Evolutionary conservation across 2,888 invertebrate genomes (phyloP).

Genomic region (Rhaphigaster nebulosa): DNA sequence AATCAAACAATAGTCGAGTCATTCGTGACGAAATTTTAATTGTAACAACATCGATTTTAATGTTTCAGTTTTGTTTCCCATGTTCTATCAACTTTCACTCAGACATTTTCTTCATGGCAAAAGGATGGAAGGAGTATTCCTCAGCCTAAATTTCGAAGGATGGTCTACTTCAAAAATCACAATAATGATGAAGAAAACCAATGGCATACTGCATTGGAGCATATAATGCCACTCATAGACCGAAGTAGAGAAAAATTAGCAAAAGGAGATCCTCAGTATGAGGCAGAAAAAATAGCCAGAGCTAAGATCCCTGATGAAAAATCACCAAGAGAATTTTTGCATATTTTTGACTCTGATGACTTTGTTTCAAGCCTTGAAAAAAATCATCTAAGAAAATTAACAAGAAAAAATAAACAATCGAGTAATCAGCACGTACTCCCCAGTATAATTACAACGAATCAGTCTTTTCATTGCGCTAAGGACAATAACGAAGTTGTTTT

Average conservation of each 20-base stretch:
- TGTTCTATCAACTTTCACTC: conserved; percentile 34
- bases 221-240: not conserved
- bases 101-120: conserved; percentile 5
- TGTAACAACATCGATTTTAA: conserved; percentile 2
- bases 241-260: no score
- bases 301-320: not conserved
- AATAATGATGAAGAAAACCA: not conserved
- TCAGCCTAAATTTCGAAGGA: not conserved
- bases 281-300: not conserved
- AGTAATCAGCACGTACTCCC: not conserved
- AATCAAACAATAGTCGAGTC: not conserved
- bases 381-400: not conserved
- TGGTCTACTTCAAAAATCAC: not conserved
- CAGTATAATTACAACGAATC: not conserved
- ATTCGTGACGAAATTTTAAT: not conserved
- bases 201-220: not conserved
- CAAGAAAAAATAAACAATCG: not conserved
- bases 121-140: not conserved
- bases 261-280: not conserved
- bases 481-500: not conserved
- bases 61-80: conserved; percentile 39
- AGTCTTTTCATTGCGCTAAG: not conserved
- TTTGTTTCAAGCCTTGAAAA: not conserved
- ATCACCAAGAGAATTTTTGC: not conserved
- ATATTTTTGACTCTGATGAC: not conserved